Evolutionary conservation across 30 jellyfish, hydroid and myxozoan species (phyloP), one percentile per base, ranked within the genome.

Genomic region (Hydra vulgaris): DNA sequence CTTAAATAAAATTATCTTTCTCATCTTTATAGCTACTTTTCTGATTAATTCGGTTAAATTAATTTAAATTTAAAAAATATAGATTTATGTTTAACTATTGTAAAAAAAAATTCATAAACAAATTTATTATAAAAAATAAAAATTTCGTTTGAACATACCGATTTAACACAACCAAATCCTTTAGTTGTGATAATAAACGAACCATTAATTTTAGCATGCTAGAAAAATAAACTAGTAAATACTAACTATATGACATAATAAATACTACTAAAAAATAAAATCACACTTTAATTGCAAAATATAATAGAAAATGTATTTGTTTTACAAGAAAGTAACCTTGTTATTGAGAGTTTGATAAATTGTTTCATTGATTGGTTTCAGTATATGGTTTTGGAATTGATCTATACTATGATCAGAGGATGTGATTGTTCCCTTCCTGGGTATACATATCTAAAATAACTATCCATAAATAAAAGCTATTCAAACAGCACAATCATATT

Each of bases 391-490:
- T 61, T 86, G 95, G 83, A 91, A 91, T 23, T 77, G 87, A 15
- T 83, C 83, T 56, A 25, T 53, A 7, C 52, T 84, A 73, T 83
- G 74, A 54, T 83, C 90, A 25, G 92, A 76, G 71, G 92, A 54
- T 18, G 81, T 66, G 12, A 96, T 91, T 17, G 96, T 82, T 70
- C 98, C 98, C 26, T 79, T 91, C 75, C 98, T 82, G 79, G 98
- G 98, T 18, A 91, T 86, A 40, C 98, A 91, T n/a, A 91, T 80
- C 98, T 91, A 56, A 17, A 66, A 68, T 25, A n/a, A n/a, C n/a
- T n/a, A n/a, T n/a, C n/a, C n/a, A n/a, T n/a, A 74, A 27, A 67
- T 8, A 82, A 53, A 82, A 55, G 8, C 25, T 0, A 27, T 1
- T 15, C 0, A 75, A 75, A 75, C 0, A 27, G 1, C 40, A 0